Base-by-base conservation (phyloP, 37 sponge, comb jelly and placozoan genomes). In the Eunapius fragilis region DNA sequence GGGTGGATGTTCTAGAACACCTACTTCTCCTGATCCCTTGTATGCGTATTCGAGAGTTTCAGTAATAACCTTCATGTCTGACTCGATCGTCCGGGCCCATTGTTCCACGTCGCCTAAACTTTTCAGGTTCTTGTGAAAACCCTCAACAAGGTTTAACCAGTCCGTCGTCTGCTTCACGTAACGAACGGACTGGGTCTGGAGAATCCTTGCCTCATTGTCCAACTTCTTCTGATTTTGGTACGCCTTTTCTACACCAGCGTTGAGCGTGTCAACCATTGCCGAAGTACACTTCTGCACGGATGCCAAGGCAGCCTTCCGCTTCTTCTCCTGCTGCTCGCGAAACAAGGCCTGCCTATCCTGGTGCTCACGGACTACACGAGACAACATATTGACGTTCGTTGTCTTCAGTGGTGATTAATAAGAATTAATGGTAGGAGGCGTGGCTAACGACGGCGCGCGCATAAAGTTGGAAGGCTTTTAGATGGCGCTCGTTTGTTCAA, bases 401-500 rank as follows among this genome's bases (percentile, higher is more conserved):
- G 67, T 79, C 17, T 47, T 36, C 25, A 36, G 77, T 76, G 25
- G 77, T 17, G 9, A 27, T 36, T 72, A 32, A 25, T 72, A 13
- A 25, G 31, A 72, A 30, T 13, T 25, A 1, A 30, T 0, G 7
- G 7, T 72, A 6, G 31, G 14, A 30, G 28, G 31, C 31, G 28
- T 72, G 31, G 73, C 22, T 12, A 6, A 30, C 73, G 25, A 72
- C 35, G 75, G 31, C 75, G 70, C 25, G 68, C 37, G 71, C 30
- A 27, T 31, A 34, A 70, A 22, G 36, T 58, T 67, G 35, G 69
- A 67, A 48, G 80, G 37, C 72, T 76, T 71, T 70, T 72, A 88
- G 77, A 97, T 97, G 97, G 97, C 97, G 93, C 89, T 97, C 31
- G 81, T 94, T 50, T 97, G 97, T 78, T 92, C 97, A 9, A 93